Base-by-base conservation (phyloP, 2,797 vertebrate species). In the Sphenodon punctatus region DNA sequence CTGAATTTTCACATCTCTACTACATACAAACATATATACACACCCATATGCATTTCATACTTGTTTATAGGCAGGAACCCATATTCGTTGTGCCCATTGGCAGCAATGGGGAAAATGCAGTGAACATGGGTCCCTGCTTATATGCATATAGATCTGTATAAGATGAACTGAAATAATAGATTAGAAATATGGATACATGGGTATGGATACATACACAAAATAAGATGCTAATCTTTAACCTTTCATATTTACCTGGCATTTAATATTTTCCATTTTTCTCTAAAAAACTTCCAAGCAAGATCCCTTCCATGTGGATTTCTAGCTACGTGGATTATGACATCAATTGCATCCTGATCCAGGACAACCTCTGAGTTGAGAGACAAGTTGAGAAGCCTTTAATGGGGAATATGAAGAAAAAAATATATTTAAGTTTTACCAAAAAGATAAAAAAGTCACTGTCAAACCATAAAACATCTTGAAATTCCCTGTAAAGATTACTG, bases 211-310 rank as follows among this genome's bases (percentile, higher is more conserved):
- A 67, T 7, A 38, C 8, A 23, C 3, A 78, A 79, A 49, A 42
- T 32, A 80, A 61, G 6, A 78, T 36, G 79, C 43, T 67, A 80
- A 75, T 75, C 39, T 51, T 6, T 55, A 13, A 75, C 38, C 56
- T 83, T 22, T 86, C 46, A 75, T 86, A 42, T 76, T 85, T 96
- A 99, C 98, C 98, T 98, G 30, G 98, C 95, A 90, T 99, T 99
- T 63, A 99, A 85, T 93, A 98, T 92, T 89, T 98, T 97, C 98
- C 98, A 99, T 94, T 99, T 99, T 83, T 99, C 98, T 85, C 97
- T 95, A 95, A 99, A 99, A 95, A 98, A 99, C 61, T 97, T 97
- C 98, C 98, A 99, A 79, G 98, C 98, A 83, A 99, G 97, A 90
- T 97, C 97, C 42, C 98, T 96, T 60, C 98, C 98, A 77, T 98